phyloP scores from a whole-genome alignment of 2,888 invertebrate genomes.

The Stomorhina lunata region DNA sequence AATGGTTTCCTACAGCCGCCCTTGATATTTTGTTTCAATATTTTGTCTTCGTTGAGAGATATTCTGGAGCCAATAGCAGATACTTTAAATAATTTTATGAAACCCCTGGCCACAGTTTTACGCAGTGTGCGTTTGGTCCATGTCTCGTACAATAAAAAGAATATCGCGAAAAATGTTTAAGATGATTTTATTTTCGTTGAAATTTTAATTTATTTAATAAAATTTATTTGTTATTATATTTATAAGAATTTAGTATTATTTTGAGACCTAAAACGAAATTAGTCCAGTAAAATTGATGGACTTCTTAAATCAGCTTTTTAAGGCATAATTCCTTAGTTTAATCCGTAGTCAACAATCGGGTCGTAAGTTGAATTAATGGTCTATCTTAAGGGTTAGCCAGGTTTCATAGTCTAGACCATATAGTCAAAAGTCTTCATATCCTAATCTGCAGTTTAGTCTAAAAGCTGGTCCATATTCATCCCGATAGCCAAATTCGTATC shows the following conservation, averaged over 20 bases:
- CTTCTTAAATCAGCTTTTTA: no score
- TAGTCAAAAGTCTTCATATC: no score
- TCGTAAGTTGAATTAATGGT: no score
- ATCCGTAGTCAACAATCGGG: no score
- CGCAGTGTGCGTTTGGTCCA: constrained; percentile 73
- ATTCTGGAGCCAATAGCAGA: constrained; percentile 84
- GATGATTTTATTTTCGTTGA: neutral
- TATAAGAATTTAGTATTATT: neutral
- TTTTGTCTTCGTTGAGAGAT: constrained; percentile 83
- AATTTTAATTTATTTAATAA: neutral
- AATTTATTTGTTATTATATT: constrained; percentile 5
- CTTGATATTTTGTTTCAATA: constrained; percentile 84
- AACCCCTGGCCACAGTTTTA: constrained; percentile 74
- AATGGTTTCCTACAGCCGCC: constrained; percentile 86
- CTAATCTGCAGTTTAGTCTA: no score
- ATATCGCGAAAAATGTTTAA: constrained; percentile 53
- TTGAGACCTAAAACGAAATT: neutral
- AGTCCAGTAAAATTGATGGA: no score
- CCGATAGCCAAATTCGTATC: no score
- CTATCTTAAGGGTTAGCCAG: no score
- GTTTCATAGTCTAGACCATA: no score
- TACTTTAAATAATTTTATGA: constrained; percentile 80
- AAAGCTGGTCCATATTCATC: no score
- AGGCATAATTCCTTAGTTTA: no score
- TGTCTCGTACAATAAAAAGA: constrained; percentile 72